A percentile compares a stretch with the other conserved stretches of the same genome.
phyloP scores from a whole-genome alignment of 2,797 vertebrate genomes.

The Hyperoplus lanceolatus region DNA sequence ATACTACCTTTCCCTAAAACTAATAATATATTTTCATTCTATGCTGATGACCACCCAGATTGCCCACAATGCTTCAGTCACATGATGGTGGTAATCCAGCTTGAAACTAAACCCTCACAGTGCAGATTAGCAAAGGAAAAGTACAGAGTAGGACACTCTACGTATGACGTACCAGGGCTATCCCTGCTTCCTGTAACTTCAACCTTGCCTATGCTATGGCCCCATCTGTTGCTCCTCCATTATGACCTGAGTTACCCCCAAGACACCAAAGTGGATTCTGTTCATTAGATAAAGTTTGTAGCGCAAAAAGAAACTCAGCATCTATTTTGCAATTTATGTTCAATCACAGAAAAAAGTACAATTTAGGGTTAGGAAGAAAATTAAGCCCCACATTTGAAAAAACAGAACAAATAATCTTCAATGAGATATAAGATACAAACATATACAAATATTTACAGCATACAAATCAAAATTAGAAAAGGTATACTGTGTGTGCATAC shows the following conservation, averaged over 20 bases:
- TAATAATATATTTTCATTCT: slow-evolving; percentile 22
- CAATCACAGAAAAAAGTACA: background rate
- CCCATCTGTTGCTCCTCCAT: slow-evolving; percentile 64
- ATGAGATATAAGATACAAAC: background rate
- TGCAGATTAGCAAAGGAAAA: slow-evolving; percentile 81
- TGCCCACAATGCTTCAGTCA: slow-evolving; percentile 72
- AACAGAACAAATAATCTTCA: no score
- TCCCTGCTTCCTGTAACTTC: slow-evolving; percentile 64
- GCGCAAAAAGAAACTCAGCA: background rate
- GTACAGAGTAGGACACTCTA: slow-evolving; percentile 71
- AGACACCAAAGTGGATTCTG: slow-evolving; percentile 3
- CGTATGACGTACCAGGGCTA: slow-evolving; percentile 64
- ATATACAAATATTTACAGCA: background rate
- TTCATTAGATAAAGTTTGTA: background rate
- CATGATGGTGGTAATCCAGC: slow-evolving; percentile 82
- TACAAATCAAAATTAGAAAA: background rate
- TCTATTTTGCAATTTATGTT: background rate
- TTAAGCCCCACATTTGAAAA: no score
- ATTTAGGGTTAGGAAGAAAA: background rate
- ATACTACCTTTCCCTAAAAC: slow-evolving; percentile 15
- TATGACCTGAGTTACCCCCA: slow-evolving; percentile 43
- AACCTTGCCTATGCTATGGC: slow-evolving; percentile 31
- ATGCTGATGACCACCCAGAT: slow-evolving; percentile 68
- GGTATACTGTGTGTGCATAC: no score
- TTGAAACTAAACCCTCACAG: slow-evolving; percentile 78